Conservation (phyloP, 2,113 vertebrate genomes). For the Enhydra lutris region DNA sequence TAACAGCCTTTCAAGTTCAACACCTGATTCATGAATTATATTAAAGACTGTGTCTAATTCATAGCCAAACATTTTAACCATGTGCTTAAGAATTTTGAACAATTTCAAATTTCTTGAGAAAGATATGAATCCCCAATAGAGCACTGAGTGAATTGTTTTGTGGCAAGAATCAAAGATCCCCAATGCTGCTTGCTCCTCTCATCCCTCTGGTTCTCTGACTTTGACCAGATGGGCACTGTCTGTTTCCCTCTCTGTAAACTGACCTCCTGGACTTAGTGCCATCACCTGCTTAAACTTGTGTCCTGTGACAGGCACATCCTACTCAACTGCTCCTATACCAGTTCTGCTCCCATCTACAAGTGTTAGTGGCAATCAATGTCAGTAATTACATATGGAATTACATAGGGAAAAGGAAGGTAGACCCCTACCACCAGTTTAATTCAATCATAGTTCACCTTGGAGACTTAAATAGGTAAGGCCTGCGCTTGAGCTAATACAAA, state of each 20-base stretch:
- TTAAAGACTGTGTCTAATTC: neutral
- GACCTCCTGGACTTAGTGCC: neutral
- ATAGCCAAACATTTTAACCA: neutral
- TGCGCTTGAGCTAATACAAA: neutral
- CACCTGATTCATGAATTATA: neutral
- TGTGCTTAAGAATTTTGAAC: neutral
- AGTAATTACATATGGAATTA: neutral
- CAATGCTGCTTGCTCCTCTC: neutral
- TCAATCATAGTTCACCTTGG: neutral
- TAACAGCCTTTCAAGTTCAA: neutral
- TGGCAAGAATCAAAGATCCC: neutral
- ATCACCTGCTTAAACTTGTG: neutral
- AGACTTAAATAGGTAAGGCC: neutral
- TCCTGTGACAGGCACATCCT: neutral
- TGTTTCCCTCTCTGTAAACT: neutral
- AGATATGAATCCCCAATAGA: neutral
- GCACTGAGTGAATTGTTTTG: neutral
- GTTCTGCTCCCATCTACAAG: neutral
- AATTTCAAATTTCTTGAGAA: neutral
- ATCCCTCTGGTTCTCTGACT: neutral
- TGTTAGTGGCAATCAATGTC: neutral
- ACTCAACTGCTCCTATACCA: neutral
- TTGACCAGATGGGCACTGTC: neutral
- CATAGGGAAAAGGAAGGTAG: neutral
- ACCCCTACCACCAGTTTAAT: neutral